Evolutionary conservation across 2,888 invertebrate genomes (phyloP).

Genomic region (Ligdia adustata): DNA sequence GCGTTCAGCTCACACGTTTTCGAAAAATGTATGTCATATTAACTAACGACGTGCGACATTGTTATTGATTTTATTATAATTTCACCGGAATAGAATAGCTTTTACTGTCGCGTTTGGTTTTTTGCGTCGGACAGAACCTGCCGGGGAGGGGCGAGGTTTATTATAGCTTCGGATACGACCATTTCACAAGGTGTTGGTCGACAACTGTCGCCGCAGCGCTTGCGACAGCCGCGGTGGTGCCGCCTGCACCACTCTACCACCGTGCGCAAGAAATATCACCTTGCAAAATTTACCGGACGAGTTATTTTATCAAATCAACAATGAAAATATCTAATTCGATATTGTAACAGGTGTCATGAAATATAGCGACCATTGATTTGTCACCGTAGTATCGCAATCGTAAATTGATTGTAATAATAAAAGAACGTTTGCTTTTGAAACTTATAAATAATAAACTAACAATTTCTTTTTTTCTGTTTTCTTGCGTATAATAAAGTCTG

Average conservation of each 20-base stretch:
- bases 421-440: too few relatives aligned
- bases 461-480: too few relatives aligned
- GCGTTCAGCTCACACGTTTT: slow-evolving; percentile 49
- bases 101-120: slow-evolving; percentile 54
- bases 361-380: slow-evolving; percentile 46
- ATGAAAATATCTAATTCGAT: slow-evolving; percentile 56
- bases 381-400: slow-evolving; percentile 11
- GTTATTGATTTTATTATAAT: slow-evolving; percentile 42
- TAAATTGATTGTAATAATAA: slow-evolving; percentile 17
- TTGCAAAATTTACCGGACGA: slow-evolving; percentile 72
- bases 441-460: too few relatives aligned
- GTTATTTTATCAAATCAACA: slow-evolving; percentile 62
- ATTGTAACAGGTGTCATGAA: slow-evolving; percentile 61
- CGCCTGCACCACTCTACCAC: slow-evolving; percentile 45
- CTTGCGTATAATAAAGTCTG: too few relatives aligned
- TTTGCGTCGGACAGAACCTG: slow-evolving; percentile 71
- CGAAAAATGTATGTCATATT: slow-evolving; percentile 58
- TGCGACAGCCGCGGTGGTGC: slow-evolving; percentile 67
- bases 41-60: slow-evolving; percentile 58
- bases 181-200: slow-evolving; percentile 78
- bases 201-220: slow-evolving; percentile 64
- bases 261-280: slow-evolving; percentile 63
- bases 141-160: slow-evolving; percentile 70
- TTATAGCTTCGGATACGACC: slow-evolving; percentile 81
- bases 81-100: slow-evolving; percentile 29